Conservation (phyloP, 2,113 vertebrate species). For the Forbesichthys papilliferus region DNA sequence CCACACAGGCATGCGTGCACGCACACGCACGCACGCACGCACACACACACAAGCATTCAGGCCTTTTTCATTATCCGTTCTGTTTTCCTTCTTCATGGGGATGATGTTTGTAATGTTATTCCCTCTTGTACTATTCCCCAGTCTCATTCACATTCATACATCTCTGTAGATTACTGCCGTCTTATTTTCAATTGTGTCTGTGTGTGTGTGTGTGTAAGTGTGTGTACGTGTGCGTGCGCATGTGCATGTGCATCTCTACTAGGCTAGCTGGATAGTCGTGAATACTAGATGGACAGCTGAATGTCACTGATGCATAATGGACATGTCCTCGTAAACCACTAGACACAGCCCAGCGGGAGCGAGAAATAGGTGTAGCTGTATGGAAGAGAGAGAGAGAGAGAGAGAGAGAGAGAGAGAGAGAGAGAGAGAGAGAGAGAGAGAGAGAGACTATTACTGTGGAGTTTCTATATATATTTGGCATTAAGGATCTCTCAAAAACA, state of each 20-base stretch:
- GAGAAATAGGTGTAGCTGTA: neutral
- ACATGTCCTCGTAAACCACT: conserved; percentile 22
- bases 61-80: conserved; percentile 32
- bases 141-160: conserved; percentile 31
- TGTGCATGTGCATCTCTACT: neutral
- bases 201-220: neutral
- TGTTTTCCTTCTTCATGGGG: conserved; percentile 43
- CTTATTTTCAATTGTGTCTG: conserved; percentile 12
- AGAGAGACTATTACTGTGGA: neutral
- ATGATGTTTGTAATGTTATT: conserved; percentile 39
- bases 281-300: conserved; percentile 46
- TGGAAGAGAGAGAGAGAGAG: neutral
- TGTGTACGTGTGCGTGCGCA: neutral
- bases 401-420: conserved; percentile 3
- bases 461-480: no score
- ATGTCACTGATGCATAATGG: conserved; percentile 25
- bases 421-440: neutral
- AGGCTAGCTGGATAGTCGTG: conserved; percentile 15
- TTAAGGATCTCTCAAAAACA: no score
- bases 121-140: conserved; percentile 20
- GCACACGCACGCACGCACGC: neutral
- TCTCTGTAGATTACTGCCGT: conserved; percentile 29
- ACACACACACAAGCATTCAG: conserved; percentile 14
- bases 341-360: neutral
- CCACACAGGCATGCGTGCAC: neutral